Conservation (phyloP, 2,113 vertebrate species). For the Tragelaphus imberbis region DNA sequence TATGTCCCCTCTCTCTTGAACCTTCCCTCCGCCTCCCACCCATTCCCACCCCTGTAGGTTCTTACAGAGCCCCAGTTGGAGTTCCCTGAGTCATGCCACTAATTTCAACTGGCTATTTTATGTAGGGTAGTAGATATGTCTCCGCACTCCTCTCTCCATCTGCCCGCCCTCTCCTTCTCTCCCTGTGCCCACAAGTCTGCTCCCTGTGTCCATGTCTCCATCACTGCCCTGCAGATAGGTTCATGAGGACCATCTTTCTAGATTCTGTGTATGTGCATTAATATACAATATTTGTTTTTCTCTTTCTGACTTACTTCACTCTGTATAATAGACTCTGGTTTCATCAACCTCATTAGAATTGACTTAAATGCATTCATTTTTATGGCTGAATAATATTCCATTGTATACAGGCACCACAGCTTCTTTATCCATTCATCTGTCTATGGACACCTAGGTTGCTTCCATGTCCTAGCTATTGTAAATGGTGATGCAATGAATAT, state of each 20-base stretch:
- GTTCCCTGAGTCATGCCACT: accelerated
- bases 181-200: neutral
- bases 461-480: neutral
- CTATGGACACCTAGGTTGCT: neutral
- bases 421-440: neutral
- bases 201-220: neutral
- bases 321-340: neutral
- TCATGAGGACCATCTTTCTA: neutral
- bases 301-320: neutral
- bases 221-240: neutral
- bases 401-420: neutral
- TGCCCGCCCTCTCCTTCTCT: neutral
- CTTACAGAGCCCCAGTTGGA: neutral
- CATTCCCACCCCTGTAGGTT: neutral
- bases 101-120: neutral
- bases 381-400: neutral
- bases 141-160: accelerated
- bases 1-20: neutral
- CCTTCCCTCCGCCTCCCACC: neutral
- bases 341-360: neutral
- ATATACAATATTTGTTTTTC: neutral
- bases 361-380: accelerated
- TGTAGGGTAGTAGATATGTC: accelerated
- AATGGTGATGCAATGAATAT: neutral
- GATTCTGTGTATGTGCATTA: neutral